Evolutionary conservation across 2,113 vertebrate genomes (phyloP), one percentile per base, ranked within the genome.

Genomic region (Vanacampus margaritifer): DNA sequence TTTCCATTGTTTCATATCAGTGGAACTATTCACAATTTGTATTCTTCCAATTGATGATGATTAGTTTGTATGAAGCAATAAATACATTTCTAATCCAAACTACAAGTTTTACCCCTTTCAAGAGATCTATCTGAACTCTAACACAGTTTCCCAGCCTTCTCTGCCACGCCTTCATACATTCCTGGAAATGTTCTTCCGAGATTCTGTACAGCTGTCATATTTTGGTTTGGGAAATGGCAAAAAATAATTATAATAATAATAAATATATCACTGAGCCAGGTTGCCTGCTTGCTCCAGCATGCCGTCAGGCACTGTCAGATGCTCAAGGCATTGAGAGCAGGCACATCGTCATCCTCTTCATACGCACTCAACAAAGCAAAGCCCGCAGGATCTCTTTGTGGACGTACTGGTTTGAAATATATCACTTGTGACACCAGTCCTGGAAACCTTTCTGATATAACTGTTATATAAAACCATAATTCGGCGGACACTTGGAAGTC

Each of bases 1-100:
- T n/a, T n/a, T n/a, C 28, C 28, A 32, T 32, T 32, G 28, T 32
- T 32, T 32, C 28, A 2, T 32, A 32, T 32, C 2, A 32, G 4
- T 32, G 4, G 4, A 32, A 32, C 28, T 32, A 32, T 32, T 32
- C 28, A 32, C 2, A 32, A 32, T 32, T 2, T 32, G 28, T 32
- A 32, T 32, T 32, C 73, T 68, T 69, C 41, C 11, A 74, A n/a
- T 71, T 39, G 57, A 48, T 28, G 24, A 72, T 69, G 80, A 81
- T 76, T 73, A 66, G 69, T 69, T 83, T 76, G 72, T 71, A 70
- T 74, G 45, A 72, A 78, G 45, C 48, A 50, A 50, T 1, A 50
- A 5, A 1, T 50, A 50, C 5, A 21, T n/a, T 50, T 21, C 48
- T 7, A 21, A 6, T 50, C 16, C 65, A 67, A 67, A 80, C 74